Percentiles rank a stretch among this genome's conserved stretches.
phyloP scores from a whole-genome alignment of 2,797 vertebrate species.

The Sylvia borin region DNA sequence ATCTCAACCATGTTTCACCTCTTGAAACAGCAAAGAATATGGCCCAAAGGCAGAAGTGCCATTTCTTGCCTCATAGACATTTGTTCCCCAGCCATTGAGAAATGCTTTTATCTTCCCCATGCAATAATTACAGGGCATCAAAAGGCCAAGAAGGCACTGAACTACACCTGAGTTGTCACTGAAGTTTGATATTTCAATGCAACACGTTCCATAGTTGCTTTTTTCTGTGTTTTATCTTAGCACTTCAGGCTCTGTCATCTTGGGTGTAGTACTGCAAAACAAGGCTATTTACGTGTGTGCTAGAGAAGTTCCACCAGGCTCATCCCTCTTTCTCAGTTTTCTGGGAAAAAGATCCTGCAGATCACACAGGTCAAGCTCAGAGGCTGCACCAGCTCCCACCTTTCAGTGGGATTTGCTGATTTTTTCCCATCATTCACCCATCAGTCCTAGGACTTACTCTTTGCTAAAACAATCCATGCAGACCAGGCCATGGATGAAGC shows the following conservation, averaged over 20 bases:
- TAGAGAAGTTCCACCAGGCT: background rate
- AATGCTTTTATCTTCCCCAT: constrained; percentile 62
- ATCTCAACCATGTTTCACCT: background rate
- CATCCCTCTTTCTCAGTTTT: background rate
- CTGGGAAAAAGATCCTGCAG: background rate
- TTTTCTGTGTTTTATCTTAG: constrained; percentile 39
- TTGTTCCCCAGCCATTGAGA: constrained; percentile 33
- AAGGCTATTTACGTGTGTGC: background rate
- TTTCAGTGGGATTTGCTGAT: background rate
- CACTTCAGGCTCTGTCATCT: background rate
- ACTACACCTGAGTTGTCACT: constrained; percentile 19
- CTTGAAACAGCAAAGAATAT: constrained; percentile 18
- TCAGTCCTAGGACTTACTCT: background rate
- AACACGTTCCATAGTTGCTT: background rate
- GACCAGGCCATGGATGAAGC: background rate
- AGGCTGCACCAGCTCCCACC: background rate
- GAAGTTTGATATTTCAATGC: constrained; percentile 63
- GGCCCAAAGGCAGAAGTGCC: constrained; percentile 14
- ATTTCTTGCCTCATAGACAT: background rate
- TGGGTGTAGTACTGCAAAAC: background rate
- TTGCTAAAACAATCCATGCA: background rate
- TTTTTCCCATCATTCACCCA: background rate
- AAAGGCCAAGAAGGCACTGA: constrained; percentile 37
- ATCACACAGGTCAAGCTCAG: background rate
- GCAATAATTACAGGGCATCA: constrained; percentile 50